phyloP scores from a whole-genome alignment of 2,888 invertebrate genomes.

The Arctia plantaginis region DNA sequence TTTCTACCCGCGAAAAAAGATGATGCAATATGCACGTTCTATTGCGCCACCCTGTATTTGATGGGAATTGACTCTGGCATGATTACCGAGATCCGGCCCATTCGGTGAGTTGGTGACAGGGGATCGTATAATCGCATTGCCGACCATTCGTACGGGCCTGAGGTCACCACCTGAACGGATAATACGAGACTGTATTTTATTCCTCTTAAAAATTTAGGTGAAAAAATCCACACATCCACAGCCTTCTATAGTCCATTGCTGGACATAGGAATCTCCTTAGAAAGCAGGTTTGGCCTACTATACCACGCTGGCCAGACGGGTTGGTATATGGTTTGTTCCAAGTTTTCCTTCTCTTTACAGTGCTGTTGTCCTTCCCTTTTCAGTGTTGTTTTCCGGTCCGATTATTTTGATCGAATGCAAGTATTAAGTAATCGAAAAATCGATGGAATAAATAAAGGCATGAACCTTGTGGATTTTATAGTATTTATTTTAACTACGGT shows the following conservation, averaged over 20 bases:
- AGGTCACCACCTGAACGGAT: constrained; percentile 35
- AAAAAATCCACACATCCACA: too few species aligned
- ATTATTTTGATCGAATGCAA: constrained; percentile 17
- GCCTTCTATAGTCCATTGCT: too few species aligned
- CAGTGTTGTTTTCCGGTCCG: constrained; percentile 19
- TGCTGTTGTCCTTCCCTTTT: too few species aligned
- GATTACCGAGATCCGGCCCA: constrained; percentile 60
- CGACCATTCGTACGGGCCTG: constrained; percentile 39
- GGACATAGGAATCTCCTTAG: too few species aligned
- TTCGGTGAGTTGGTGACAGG: constrained; percentile 54
- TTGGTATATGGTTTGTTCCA: too few species aligned
- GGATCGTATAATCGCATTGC: constrained; percentile 64
- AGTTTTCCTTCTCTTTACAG: too few species aligned
- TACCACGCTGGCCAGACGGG: too few species aligned
- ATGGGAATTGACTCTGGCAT: constrained; percentile 56
- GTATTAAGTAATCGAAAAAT: not conserved
- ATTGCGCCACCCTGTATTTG: too few species aligned
- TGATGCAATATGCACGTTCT: too few species aligned
- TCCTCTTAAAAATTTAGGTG: constrained; percentile 2
- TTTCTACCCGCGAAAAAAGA: too few species aligned
- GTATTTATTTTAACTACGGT: not conserved
- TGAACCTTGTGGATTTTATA: constrained; percentile 1
- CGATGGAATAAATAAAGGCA: not conserved
- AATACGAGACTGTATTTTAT: constrained; percentile 24
- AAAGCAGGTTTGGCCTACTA: too few species aligned